Conservation (phyloP, 2,797 vertebrate genomes). For the Dryobates pubescens region DNA sequence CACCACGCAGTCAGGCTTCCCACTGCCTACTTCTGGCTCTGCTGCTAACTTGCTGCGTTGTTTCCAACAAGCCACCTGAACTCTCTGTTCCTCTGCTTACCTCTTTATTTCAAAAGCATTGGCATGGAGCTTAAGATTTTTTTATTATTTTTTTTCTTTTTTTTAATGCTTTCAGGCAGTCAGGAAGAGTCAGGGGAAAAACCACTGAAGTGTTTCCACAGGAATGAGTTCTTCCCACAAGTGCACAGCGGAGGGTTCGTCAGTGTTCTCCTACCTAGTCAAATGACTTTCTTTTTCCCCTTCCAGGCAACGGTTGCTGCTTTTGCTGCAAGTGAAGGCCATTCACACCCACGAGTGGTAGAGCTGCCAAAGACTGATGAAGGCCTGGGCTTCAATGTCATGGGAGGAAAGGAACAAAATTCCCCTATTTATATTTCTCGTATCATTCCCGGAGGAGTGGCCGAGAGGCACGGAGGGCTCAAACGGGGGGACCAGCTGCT, state of each 20-base stretch:
- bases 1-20: background rate
- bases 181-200: background rate
- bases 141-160: background rate
- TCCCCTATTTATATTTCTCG: slow-evolving; percentile 99
- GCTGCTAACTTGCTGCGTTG: background rate
- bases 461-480: slow-evolving; percentile 94
- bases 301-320: slow-evolving; percentile 96
- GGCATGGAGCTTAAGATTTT: background rate
- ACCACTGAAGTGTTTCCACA: background rate
- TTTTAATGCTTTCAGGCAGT: background rate
- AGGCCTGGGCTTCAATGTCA: slow-evolving; percentile 98
- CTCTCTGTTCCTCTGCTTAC: slow-evolving; percentile 1
- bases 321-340: slow-evolving; percentile 97
- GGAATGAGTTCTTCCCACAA: slow-evolving; percentile 20
- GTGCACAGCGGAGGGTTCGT: background rate
- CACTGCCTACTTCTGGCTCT: background rate
- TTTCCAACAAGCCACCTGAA: background rate
- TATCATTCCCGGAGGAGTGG: slow-evolving; percentile 97
- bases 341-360: slow-evolving; percentile 96
- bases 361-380: slow-evolving; percentile 98
- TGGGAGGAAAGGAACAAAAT: slow-evolving; percentile 99
- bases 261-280: slow-evolving; percentile 21
- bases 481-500: slow-evolving; percentile 97
- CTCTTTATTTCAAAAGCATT: slow-evolving; percentile 31
- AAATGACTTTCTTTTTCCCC: slow-evolving; percentile 31